Evolutionary conservation across 2,797 vertebrate genomes (phyloP).

Genomic region (Esox masquinongy): DNA sequence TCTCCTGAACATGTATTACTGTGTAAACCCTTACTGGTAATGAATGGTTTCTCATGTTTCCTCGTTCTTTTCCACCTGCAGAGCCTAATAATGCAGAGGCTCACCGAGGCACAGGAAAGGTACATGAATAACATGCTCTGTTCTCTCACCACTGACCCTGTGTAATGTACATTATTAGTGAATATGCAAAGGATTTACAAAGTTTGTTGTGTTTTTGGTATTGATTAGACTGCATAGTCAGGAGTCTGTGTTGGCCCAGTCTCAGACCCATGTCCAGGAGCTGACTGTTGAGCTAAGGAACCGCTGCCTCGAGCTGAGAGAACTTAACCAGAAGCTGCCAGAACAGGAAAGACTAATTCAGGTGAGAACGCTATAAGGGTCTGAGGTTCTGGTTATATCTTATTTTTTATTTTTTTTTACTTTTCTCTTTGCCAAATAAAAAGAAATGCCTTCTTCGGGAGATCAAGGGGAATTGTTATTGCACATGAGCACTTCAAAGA

Average conservation of each 20-base stretch:
- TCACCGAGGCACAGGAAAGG: conserved; percentile 79
- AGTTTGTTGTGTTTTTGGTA: conserved; percentile 1
- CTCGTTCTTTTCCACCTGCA: conserved; percentile 52
- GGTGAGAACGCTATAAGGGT: conserved; percentile 50
- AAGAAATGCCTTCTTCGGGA: no score
- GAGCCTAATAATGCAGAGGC: conserved; percentile 76
- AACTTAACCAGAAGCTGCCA: conserved; percentile 52
- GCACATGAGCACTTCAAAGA: no score
- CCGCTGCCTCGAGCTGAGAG: conserved; percentile 74
- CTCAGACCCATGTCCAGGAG: conserved; percentile 78
- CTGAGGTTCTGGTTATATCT: neutral
- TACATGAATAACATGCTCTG: conserved; percentile 65
- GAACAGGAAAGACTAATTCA: conserved; percentile 72
- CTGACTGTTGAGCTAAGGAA: conserved; percentile 76
- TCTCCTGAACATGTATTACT: neutral
- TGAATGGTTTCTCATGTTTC: neutral
- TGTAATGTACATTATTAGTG: neutral
- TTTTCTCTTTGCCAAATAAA: no score
- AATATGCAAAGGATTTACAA: neutral
- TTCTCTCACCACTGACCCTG: no score
- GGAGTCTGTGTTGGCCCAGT: conserved; percentile 66
- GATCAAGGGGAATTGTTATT: no score
- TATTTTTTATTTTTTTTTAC: neutral
- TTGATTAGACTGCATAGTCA: conserved; percentile 63
- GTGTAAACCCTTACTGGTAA: neutral